Evolutionary conservation across 2,797 vertebrate genomes (phyloP).

Genomic region (Anabas testudineus): DNA sequence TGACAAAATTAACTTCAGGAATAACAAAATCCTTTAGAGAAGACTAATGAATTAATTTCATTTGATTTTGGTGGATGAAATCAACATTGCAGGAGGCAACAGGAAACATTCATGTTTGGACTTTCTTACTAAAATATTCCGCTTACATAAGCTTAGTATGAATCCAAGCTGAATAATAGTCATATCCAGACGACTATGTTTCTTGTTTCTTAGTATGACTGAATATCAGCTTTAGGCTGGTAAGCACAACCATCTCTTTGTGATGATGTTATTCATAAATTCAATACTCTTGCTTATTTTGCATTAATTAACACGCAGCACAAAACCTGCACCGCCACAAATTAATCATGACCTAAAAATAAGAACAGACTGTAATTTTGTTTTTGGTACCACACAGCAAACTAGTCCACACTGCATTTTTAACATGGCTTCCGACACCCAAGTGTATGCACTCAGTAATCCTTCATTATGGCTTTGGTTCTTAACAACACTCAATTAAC

Average conservation of each 20-base stretch:
- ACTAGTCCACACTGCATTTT: slow-evolving; percentile 56
- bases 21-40: slow-evolving; percentile 33
- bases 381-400: slow-evolving; percentile 63
- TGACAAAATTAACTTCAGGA: slow-evolving; percentile 53
- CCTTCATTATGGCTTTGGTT: slow-evolving; percentile 66
- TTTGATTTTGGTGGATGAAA: slow-evolving; percentile 41
- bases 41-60: slow-evolving; percentile 30
- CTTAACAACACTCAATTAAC: slow-evolving; percentile 67
- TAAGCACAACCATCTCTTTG: slow-evolving; percentile 40
- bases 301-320: slow-evolving; percentile 66
- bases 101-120: slow-evolving; percentile 38
- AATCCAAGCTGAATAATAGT: slow-evolving; percentile 49
- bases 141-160: slow-evolving; percentile 42
- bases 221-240: slow-evolving; percentile 51
- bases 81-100: slow-evolving; percentile 15
- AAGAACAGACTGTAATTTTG: slow-evolving; percentile 61
- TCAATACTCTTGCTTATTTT: slow-evolving; percentile 66
- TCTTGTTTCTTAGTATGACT: slow-evolving; percentile 48
- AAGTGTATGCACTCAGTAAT: slow-evolving; percentile 62
- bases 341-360: slow-evolving; percentile 72
- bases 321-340: slow-evolving; percentile 55
- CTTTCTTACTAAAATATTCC: slow-evolving; percentile 40
- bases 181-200: slow-evolving; percentile 43
- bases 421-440: slow-evolving; percentile 59
- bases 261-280: slow-evolving; percentile 71